These are phyloP conservation scores for Aplysia californica DNA, from an alignment of 1,140 invertebrate genomes.

Conservation along the genomic window DNA sequence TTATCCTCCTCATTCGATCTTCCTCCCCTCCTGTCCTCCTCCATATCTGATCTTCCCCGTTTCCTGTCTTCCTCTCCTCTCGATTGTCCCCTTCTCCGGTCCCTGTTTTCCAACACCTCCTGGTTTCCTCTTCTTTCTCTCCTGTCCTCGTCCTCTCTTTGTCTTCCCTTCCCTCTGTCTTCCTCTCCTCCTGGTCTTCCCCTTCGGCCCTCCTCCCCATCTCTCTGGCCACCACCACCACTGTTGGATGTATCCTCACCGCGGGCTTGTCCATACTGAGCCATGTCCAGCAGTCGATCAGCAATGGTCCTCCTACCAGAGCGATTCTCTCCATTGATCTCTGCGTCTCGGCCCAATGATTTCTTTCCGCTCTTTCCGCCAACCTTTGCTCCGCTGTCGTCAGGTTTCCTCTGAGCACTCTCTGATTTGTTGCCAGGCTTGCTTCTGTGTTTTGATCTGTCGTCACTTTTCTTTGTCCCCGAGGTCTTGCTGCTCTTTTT, in stretches of 20 bases:
- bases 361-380: neutral
- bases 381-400: neutral
- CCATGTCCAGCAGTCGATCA: conserved; percentile 16
- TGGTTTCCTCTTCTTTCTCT: neutral
- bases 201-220: neutral
- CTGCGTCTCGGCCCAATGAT: neutral
- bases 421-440: neutral
- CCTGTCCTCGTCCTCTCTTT: neutral
- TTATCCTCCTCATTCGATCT: neutral
- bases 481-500: neutral
- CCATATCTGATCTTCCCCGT: neutral
- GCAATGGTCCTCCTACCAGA: conserved; percentile 3
- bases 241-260: neutral
- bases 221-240: neutral
- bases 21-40: neutral
- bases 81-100: conserved; percentile 5
- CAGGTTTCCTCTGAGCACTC: neutral
- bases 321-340: neutral
- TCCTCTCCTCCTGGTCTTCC: conserved; percentile 18
- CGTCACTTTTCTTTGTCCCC: neutral
- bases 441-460: neutral
- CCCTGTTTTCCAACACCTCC: neutral
- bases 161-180: conserved; percentile 13
- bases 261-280: conserved; percentile 4
- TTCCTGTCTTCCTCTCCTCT: neutral